Evolutionary conservation across 2,888 invertebrate species (phyloP).

Genomic region (Chloroclystis v-ata): DNA sequence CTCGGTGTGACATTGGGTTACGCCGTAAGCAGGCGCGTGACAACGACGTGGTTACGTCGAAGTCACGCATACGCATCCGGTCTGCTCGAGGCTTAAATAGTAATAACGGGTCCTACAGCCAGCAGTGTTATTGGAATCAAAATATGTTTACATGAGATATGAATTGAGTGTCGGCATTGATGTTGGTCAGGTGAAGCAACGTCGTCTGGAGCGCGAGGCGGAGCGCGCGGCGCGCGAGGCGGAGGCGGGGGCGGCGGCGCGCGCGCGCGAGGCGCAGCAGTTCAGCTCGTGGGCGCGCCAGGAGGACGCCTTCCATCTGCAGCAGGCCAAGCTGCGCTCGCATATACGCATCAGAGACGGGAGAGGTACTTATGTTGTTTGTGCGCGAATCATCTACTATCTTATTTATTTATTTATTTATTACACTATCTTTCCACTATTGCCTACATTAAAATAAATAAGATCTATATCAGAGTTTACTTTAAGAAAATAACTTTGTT

Average conservation of each 20-base stretch:
- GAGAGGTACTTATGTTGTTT: constrained; percentile 72
- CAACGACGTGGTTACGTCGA: too few species aligned
- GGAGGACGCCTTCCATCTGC: constrained; percentile 98
- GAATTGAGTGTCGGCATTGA: neutral
- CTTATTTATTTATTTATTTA: too few species aligned
- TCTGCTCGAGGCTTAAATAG: too few species aligned
- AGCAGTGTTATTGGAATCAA: too few species aligned
- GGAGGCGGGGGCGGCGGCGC: constrained; percentile 83
- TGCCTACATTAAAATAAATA: too few species aligned
- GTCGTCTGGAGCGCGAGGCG: constrained; percentile 91
- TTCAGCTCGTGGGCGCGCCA: constrained; percentile 96
- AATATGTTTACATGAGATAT: neutral
- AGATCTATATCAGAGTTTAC: neutral
- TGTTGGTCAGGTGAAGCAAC: constrained; percentile 84
- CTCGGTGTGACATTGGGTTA: too few species aligned
- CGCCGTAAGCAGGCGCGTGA: too few species aligned
- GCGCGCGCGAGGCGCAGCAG: constrained; percentile 93
- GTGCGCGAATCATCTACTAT: too few species aligned
- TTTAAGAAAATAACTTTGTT: neutral
- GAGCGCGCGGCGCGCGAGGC: constrained; percentile 90
- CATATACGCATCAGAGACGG: constrained; percentile 97
- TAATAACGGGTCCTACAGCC: too few species aligned
- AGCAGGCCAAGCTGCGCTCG: constrained; percentile 95
- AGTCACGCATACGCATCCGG: too few species aligned
- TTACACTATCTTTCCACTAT: too few species aligned